Base-by-base conservation (phyloP, 2,113 vertebrate genomes). In the Lates calcarifer region DNA sequence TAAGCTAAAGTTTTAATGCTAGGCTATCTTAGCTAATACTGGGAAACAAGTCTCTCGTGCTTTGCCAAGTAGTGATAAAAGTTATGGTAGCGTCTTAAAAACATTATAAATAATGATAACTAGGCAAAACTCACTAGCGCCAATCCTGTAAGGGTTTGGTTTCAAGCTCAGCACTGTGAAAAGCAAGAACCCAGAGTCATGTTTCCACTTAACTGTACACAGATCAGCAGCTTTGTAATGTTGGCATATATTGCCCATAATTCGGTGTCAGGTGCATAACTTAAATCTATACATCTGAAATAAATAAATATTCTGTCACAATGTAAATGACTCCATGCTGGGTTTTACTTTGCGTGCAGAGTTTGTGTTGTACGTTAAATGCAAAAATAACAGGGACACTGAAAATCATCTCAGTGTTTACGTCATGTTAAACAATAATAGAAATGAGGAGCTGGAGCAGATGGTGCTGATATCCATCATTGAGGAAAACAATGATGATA, bases 381-480 rank as follows among this genome's bases (percentile, higher is more conserved):
- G 28, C 22, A 47, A 18, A 9, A 18, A 41, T 41, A 22, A 26
- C n/a, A 28, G 6, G 49, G 15, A 20, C 49, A 11, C 9, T 17
- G 5, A 22, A 24, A 29, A 70, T 64, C 39, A 29, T 63, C 17
- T 41, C 35, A 64, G 9, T 37, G 69, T 6, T 26, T 26, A 55
- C 13, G 2, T 51, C 51, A 49, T 2, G 22, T 37, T 24, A 20
- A 12, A 33, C 53, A 57, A 33, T 41, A 56, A 35, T 13, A 43
- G 22, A 70, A 55, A 73, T 17, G 11, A 60, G 39, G 29, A 49
- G 22, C 18, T 29, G 20, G 53, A 73, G 63, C 74, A 85, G 78
- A 85, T 81, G 83, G 66, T 55, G 35, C 43, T 37, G 28, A 37
- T 63, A 57, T 69, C 57, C 57, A 43, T 69, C 47, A 69, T 1